phyloP scores from a whole-genome alignment of 2,113 vertebrate species.

The Hystrix cristata region DNA sequence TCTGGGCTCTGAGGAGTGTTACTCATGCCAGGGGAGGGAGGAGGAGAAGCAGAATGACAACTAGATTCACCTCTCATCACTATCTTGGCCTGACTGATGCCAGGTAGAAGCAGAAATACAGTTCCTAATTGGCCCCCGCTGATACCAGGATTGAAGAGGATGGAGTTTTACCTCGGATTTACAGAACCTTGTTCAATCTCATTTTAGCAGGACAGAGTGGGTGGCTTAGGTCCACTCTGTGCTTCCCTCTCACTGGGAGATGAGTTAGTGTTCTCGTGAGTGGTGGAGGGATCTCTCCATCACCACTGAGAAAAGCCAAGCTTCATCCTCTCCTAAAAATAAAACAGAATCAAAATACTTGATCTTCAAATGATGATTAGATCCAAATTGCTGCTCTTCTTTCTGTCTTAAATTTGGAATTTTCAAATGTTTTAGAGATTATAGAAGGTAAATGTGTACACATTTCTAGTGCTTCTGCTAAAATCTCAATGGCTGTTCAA shows the following conservation, averaged over 20 bases:
- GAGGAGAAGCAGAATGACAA: background rate
- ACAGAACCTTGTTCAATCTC: background rate
- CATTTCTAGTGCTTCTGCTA: too few relatives aligned
- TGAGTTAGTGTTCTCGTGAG: background rate
- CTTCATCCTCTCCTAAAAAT: background rate
- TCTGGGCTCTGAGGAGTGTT: background rate
- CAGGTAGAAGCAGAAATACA: too few relatives aligned
- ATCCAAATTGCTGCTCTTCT: background rate
- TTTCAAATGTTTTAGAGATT: slow-evolving; percentile 16
- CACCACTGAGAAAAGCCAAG: background rate
- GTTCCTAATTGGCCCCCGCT: background rate
- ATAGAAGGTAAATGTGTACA: too few relatives aligned
- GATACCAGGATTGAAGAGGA: background rate
- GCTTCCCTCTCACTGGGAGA: background rate
- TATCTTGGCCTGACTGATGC: background rate
- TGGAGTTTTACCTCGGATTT: background rate
- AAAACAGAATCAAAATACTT: background rate
- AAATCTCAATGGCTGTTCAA: too few relatives aligned
- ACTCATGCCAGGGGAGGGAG: background rate
- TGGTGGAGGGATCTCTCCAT: fast-evolving
- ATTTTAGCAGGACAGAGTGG: background rate
- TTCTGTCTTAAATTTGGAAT: background rate
- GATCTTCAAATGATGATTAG: background rate
- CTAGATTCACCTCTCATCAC: too few relatives aligned
- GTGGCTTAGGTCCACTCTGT: background rate